Percentiles rank a stretch among this genome's conserved stretches.
These are phyloP conservation scores for Cyclina sinensis DNA, from an alignment of 1,140 invertebrate genomes.

Conservation along the genomic window DNA sequence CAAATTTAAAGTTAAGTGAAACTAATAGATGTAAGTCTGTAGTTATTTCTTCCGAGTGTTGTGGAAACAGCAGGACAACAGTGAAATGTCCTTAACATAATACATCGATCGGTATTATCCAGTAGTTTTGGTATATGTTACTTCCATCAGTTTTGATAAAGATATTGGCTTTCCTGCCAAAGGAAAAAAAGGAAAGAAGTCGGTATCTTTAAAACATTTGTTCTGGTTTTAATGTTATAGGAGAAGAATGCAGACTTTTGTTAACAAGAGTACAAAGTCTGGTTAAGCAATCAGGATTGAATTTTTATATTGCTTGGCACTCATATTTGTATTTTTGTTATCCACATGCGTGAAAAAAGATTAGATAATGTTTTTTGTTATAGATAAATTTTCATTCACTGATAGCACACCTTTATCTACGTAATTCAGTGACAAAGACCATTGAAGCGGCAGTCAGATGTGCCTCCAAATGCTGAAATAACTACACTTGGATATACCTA, in stretches of 20 bases:
- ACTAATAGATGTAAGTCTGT: too few species aligned
- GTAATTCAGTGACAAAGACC: too few species aligned
- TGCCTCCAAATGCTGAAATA: too few species aligned
- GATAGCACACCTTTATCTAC: too few species aligned
- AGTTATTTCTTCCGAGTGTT: background rate
- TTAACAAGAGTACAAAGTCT: background rate
- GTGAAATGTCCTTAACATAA: background rate
- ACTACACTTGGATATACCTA: too few species aligned
- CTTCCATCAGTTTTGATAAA: background rate
- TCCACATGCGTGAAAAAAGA: too few species aligned
- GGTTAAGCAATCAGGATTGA: background rate
- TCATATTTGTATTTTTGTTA: too few species aligned
- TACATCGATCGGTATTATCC: background rate
- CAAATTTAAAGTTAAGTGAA: too few species aligned
- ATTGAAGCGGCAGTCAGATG: too few species aligned
- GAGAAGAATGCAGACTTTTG: background rate
- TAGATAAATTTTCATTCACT: too few species aligned
- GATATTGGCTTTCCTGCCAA: background rate
- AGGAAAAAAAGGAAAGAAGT: background rate
- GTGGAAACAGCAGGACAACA: background rate
- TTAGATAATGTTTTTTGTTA: too few species aligned
- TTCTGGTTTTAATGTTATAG: background rate
- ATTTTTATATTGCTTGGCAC: too few species aligned
- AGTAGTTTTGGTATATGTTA: background rate
- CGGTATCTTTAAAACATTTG: background rate